Evolutionary conservation across 1,140 invertebrate species (phyloP), one percentile per base, ranked within the genome.

Genomic region (Lamellibrachia luymesi): DNA sequence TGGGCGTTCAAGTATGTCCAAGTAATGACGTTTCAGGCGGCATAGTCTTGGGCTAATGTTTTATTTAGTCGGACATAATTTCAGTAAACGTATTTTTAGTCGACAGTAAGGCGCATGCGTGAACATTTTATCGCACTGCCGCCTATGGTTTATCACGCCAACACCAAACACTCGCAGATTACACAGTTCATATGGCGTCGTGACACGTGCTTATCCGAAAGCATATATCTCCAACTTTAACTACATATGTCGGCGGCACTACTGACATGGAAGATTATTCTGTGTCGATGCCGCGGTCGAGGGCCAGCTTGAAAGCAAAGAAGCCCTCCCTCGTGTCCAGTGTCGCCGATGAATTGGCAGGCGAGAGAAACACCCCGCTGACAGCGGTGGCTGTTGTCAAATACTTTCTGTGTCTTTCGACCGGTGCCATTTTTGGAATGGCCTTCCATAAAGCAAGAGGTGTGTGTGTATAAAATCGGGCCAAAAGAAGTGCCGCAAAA

Each of bases 391-490:
- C 38, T 8, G 64, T 80, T 80, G n/a, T 91, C 51, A 91, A 91
- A 91, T 50, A 50, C 17, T 4, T 91, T 91, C 27, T 89, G 2
- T 92, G 92, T 90, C 7, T 80, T 80, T 25, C 80, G 51, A 64
- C 51, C 50, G 92, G 92, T 17, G 8, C 80, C 50, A n/a, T 92
- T 89, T 92, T 90, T 89, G 92, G 92, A 92, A 80, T 80, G 7
- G 92, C 92, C 22, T 50, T 64, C 5, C 92, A 92, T 38, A 92
- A 90, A 92, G 52, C 52, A 4, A 80, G 38, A 89, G 92, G 92
- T 92, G 49, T 13, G 91, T 50, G 51, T 25, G 17, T 91, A 38
- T 38, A 38, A 38, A 38, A 38, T 38, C 38, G 38, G 38, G 38
- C 38, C 38, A 38, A 38, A 38, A 38, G 38, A 38, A 38, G 38